Conservation (phyloP, 2,797 vertebrate genomes). For the Microctenopoma steveboyesi region DNA sequence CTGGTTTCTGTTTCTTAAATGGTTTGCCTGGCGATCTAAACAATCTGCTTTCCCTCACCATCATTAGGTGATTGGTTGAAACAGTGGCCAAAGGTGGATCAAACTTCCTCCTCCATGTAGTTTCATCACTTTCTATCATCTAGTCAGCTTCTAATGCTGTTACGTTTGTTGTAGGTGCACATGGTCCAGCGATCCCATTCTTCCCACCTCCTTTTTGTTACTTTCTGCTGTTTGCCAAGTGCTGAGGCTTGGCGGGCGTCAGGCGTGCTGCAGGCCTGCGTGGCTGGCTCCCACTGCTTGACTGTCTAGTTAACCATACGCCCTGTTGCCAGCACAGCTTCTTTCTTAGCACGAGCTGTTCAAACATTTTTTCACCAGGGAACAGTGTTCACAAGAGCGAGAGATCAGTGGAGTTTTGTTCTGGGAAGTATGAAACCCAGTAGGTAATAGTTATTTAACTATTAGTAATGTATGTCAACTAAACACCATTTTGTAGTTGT, state of each 20-base stretch:
- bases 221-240: conserved; percentile 9
- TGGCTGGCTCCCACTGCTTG: conserved; percentile 28
- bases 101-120: background rate
- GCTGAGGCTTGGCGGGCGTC: background rate
- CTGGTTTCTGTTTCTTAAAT: conserved; percentile 12
- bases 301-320: conserved; percentile 19
- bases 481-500: no score
- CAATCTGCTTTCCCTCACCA: background rate
- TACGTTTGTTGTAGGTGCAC: no score
- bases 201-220: background rate
- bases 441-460: background rate
- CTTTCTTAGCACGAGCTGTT: conserved; percentile 1
- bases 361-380: background rate
- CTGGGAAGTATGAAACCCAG: background rate
- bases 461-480: background rate
- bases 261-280: background rate
- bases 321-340: conserved; percentile 3
- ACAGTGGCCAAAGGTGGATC: background rate
- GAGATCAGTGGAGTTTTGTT: conserved; percentile 23
- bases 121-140: conserved; percentile 20
- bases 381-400: background rate
- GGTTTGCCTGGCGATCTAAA: conserved; percentile 17
- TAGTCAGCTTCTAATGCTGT: conserved; percentile 15
- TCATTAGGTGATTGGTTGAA: conserved; percentile 41
- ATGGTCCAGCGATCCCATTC: background rate